Evolutionary conservation across 2,113 vertebrate species (phyloP), one percentile per base, ranked within the genome.

Genomic region (Notiomystis cincta): DNA sequence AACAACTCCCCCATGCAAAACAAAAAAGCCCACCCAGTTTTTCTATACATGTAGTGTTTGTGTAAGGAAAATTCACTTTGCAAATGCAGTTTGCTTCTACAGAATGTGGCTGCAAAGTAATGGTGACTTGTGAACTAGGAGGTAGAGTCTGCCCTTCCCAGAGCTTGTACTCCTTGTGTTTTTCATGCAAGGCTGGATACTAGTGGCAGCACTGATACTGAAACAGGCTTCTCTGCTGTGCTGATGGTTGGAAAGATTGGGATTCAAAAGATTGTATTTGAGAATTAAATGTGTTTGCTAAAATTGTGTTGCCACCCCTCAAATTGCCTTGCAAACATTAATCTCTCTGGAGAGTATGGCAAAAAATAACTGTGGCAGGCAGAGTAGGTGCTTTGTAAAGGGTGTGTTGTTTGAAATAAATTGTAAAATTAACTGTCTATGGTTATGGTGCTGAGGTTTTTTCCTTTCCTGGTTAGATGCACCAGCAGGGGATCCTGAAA

Each of bases 401-500:
- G 20, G 5, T 42, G 11, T 73, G 28, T 10, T 85, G 31, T 79
- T 92, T 75, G 40, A 57, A 85, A 38, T 78, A n/a, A 85, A 22
- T 19, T 85, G 71, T 76, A 7, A 70, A 48, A 42, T 14, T 3
- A 35, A 9, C 35, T 19, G 64, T 33, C 37, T 31, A 10, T 73
- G 25, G 48, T 73, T 79, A 50, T 3, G 0, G 60, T 70, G 77
- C 87, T 97, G 83, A 79, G 11, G 1, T 15, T 15, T 79, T 67
- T 42, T 47, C 73, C 35, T 94, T 94, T 71, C 38, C 65, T 7
- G 79, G 44, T 33, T 45, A 99, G 99, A 99, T 99, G 99, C 99
- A 99, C 89, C 99, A 99, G 97, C 99, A 99, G 96, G 99, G 99
- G 56, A 99, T 99, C 91, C 97, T 99, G 97, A 99, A 99, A 97